phyloP scores from a whole-genome alignment of 2,888 invertebrate species.

The Stenoptilia bipunctidactyla region DNA sequence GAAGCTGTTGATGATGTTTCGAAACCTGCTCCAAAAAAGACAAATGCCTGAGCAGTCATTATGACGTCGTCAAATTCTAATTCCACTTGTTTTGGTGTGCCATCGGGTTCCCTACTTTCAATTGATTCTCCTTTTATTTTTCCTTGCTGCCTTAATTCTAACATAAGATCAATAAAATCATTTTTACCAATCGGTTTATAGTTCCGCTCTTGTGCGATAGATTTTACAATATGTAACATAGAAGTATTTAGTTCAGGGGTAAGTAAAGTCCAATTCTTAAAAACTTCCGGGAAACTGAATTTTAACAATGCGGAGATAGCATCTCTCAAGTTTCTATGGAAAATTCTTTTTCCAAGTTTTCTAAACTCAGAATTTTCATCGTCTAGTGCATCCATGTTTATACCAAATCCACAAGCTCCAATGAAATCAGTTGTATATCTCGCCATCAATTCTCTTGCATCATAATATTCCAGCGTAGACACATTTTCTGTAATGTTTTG shows the following conservation, averaged over 20 bases:
- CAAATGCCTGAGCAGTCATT: conserved; percentile 52
- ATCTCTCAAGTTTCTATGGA: conserved; percentile 36
- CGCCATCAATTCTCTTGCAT: conserved; percentile 52
- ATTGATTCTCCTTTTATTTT: conserved; percentile 47
- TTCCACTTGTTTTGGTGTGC: conserved; percentile 35
- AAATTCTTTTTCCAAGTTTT: conserved; percentile 46
- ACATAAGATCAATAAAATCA: conserved; percentile 51
- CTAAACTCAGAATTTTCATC: conserved; percentile 50
- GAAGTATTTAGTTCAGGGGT: no score
- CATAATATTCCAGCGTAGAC: conserved; percentile 31
- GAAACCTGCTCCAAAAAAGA: conserved; percentile 63
- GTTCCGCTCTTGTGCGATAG: not conserved
- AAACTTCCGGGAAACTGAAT: conserved; percentile 36
- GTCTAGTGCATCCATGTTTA: conserved; percentile 43
- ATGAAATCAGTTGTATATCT: conserved; percentile 58
- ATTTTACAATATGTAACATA: not conserved
- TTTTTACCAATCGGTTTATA: conserved; percentile 36
- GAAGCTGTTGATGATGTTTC: conserved; percentile 65
- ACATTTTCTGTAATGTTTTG: conserved; percentile 39
- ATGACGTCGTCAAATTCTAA: conserved; percentile 40
- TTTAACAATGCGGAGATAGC: conserved; percentile 32
- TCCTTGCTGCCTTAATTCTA: conserved; percentile 45
- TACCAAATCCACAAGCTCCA: conserved; percentile 53
- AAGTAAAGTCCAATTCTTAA: no score
- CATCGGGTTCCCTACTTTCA: conserved; percentile 35